Evolutionary conservation across 2,797 vertebrate genomes (phyloP).

Genomic region (Cephalopachus bancanus): DNA sequence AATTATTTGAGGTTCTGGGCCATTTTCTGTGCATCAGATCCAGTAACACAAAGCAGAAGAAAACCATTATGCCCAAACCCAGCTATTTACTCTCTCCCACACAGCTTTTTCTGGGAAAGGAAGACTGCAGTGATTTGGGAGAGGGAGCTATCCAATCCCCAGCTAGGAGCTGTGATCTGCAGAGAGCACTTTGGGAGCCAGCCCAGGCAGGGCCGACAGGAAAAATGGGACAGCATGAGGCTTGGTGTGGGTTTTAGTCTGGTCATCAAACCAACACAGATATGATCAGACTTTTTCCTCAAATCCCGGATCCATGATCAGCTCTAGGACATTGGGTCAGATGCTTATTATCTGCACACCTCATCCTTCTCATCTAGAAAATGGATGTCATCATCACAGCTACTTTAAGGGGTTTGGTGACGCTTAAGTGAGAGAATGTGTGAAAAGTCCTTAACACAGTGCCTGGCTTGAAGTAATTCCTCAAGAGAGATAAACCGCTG

Average conservation of each 20-base stretch:
- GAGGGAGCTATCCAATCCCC: not conserved
- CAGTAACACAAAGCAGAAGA: constrained; percentile 81
- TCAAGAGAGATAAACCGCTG: not conserved
- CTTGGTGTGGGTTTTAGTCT: too few species aligned
- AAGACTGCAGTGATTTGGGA: not conserved
- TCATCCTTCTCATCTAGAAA: constrained; percentile 24
- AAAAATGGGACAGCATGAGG: not conserved
- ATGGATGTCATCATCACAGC: not conserved
- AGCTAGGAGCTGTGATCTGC: not conserved
- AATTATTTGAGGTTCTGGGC: constrained; percentile 82
- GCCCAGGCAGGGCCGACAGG: not conserved
- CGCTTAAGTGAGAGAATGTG: not conserved
- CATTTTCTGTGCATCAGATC: constrained; percentile 74
- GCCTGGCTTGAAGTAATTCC: not conserved
- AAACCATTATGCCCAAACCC: constrained; percentile 79
- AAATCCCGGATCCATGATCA: not conserved
- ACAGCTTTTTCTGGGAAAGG: constrained; percentile 74
- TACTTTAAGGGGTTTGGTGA: not conserved
- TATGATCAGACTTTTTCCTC: not conserved
- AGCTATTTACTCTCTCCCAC: constrained; percentile 80
- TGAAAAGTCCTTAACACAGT: not conserved
- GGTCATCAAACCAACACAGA: not conserved
- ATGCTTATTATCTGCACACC: not conserved
- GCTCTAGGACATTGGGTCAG: not conserved
- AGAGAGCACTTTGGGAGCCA: not conserved